Percentiles rank a stretch among this genome's conserved stretches.
These are phyloP conservation scores for Triplophysa dalaica DNA, from an alignment of 2,113 vertebrate species.

Conservation along the genomic window DNA sequence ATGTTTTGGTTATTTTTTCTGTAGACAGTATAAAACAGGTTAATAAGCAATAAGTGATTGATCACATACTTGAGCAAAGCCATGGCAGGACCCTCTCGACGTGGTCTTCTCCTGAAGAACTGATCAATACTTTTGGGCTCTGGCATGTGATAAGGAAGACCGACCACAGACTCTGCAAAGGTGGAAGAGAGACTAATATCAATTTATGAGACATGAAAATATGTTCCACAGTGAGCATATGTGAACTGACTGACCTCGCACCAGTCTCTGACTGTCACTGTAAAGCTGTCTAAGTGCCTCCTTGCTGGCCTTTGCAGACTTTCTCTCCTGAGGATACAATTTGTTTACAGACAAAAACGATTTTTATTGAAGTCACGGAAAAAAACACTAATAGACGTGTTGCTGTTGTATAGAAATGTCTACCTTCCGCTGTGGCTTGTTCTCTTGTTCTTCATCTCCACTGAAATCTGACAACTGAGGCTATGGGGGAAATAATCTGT, in stretches of 20 bases:
- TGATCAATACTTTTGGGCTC: slow-evolving; percentile 88
- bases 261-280: slow-evolving; percentile 89
- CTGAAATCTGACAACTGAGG: slow-evolving; percentile 53
- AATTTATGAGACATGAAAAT: not conserved
- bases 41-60: not conserved
- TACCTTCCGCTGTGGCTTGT: slow-evolving; percentile 69
- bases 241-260: slow-evolving; percentile 81
- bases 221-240: not conserved
- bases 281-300: slow-evolving; percentile 92
- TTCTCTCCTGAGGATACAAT: slow-evolving; percentile 81
- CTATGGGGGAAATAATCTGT: slow-evolving; percentile 48
- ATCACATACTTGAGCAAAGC: slow-evolving; percentile 85
- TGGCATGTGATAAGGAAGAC: slow-evolving; percentile 91
- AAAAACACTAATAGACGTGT: not conserved
- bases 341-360: not conserved
- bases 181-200: not conserved
- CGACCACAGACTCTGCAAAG: slow-evolving; percentile 80
- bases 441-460: slow-evolving; percentile 53
- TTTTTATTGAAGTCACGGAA: not conserved
- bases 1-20: not conserved
- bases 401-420: not conserved
- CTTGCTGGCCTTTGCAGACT: slow-evolving; percentile 88
- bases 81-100: slow-evolving; percentile 84
- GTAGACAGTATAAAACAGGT: not conserved
- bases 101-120: slow-evolving; percentile 82